These are phyloP conservation scores for Pterostichus niger DNA, from an alignment of 2,888 invertebrate genomes.

Conservation along the genomic window DNA sequence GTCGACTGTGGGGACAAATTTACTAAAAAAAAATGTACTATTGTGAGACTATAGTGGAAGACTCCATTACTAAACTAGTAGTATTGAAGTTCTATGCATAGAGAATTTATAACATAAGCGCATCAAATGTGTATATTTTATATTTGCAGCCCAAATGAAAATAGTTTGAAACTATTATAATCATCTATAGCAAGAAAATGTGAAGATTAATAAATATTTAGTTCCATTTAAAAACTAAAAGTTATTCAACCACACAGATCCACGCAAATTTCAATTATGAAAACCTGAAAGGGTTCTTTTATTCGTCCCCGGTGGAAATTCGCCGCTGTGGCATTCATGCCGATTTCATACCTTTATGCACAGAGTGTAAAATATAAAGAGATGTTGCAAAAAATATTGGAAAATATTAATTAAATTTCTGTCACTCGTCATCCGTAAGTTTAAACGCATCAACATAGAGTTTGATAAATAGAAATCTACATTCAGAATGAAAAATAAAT, in stretches of 20 bases:
- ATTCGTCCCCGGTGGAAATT: slow-evolving; percentile 6
- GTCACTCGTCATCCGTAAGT: slow-evolving; percentile 31
- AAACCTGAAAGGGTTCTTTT: slow-evolving; percentile 20
- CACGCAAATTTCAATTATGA: slow-evolving; percentile 29
- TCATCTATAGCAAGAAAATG: too few relatives aligned
- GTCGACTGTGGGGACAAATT: too few relatives aligned
- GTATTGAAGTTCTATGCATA: too few relatives aligned
- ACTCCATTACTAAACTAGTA: too few relatives aligned
- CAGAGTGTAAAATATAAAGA: slow-evolving; percentile 2
- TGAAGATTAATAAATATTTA: neutral
- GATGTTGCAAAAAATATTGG: slow-evolving; percentile 34
- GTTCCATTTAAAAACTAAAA: slow-evolving; percentile 2
- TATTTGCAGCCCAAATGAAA: too few relatives aligned
- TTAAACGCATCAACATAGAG: slow-evolving; percentile 17
- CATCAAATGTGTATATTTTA: too few relatives aligned
- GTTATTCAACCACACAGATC: slow-evolving; percentile 17
- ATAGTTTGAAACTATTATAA: too few relatives aligned
- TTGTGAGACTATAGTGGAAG: too few relatives aligned
- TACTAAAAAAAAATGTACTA: too few relatives aligned
- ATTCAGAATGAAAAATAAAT: slow-evolving; percentile 6
- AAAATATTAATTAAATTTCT: slow-evolving; percentile 50
- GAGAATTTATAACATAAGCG: too few relatives aligned
- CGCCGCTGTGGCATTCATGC: slow-evolving; percentile 27
- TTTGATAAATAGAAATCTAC: slow-evolving; percentile 1
- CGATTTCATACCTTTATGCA: slow-evolving; percentile 46